Evolutionary conservation across 2,113 vertebrate genomes (phyloP).

Genomic region (Sigmodon hispidus): DNA sequence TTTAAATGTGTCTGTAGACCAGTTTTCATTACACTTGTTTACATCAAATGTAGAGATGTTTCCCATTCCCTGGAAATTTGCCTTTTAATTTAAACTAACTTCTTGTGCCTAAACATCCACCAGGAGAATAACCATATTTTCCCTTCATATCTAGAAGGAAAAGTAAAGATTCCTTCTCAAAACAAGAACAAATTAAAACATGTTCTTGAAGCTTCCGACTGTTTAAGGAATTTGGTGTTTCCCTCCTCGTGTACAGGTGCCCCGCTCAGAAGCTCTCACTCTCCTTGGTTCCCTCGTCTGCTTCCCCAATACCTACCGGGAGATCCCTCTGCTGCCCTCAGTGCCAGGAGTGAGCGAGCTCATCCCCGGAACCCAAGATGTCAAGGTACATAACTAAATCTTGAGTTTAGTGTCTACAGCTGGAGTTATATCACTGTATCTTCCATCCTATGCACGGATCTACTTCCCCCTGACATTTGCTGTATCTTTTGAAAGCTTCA

Average conservation of each 20-base stretch:
- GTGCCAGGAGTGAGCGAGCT: slow-evolving; percentile 85
- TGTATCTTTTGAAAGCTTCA: slow-evolving; percentile 32
- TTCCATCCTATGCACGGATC: slow-evolving; percentile 10
- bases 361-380: slow-evolving; percentile 85
- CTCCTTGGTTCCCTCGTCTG: slow-evolving; percentile 96
- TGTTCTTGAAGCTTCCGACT: neutral
- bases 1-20: neutral
- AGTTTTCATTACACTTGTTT: neutral
- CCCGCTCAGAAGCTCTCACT: slow-evolving; percentile 94
- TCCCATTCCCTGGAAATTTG: slow-evolving; percentile 33
- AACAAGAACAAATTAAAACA: slow-evolving; percentile 26
- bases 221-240: neutral
- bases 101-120: slow-evolving; percentile 20
- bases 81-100: neutral
- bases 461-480: slow-evolving; percentile 20
- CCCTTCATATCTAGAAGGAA: slow-evolving; percentile 23
- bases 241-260: slow-evolving; percentile 86
- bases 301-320: slow-evolving; percentile 94
- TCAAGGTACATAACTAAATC: slow-evolving; percentile 89
- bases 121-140: neutral
- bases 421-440: neutral
- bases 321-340: slow-evolving; percentile 89
- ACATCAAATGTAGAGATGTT: neutral
- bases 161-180: neutral
- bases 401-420: neutral